Base-by-base conservation (phyloP, 2,797 vertebrate genomes). In the Momotus momota region DNA sequence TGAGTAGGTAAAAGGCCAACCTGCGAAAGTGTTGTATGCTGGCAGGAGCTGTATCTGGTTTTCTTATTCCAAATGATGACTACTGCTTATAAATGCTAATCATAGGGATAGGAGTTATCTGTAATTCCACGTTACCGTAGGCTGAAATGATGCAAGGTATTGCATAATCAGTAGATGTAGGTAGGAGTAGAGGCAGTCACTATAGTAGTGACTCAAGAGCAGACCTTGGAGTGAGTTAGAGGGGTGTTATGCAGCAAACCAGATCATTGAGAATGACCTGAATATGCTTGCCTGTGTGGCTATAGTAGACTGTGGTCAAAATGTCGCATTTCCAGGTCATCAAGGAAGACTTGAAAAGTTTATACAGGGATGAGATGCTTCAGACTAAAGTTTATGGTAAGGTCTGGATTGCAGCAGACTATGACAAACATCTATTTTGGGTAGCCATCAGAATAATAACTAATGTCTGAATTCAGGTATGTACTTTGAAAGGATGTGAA, bases 311-410 rank as follows among this genome's bases (percentile, higher is more conserved):
- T 60, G 41, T 1, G 1, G 40, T 26, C 48, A 74, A 81, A 82
- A 46, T 35, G n/a, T 38, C 33, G 33, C 33, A 16, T 80, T 72
- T 35, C 12, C 5, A 41, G 15, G 14, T 85, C 45, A 52, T 10
- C 29, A 43, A 19, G 19, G 14, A 72, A 52, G 38, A 9, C 43
- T 60, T 67, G 48, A 57, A 67, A 60, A 3, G 1, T 9, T 78
- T 58, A 23, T 60, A 14, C 5, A 43, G n/a, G 0, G 0, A 0
- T 73, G 61, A 80, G 38, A 10, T 6, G 1, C 12, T 57, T 91
- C 25, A 73, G 19, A 58, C 9, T 21, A 54, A 66, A 91, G 40
- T 15, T 79, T 75, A 40, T 75, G n/a, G 31, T 52, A 22, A n/a
- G 19, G 14, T 49, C 35, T 93, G 29, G 45, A 2, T 27, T 77